Evolutionary conservation across 1,140 invertebrate genomes (phyloP), one percentile per base, ranked within the genome.

Genomic region (Lordiphosa mommai): DNA sequence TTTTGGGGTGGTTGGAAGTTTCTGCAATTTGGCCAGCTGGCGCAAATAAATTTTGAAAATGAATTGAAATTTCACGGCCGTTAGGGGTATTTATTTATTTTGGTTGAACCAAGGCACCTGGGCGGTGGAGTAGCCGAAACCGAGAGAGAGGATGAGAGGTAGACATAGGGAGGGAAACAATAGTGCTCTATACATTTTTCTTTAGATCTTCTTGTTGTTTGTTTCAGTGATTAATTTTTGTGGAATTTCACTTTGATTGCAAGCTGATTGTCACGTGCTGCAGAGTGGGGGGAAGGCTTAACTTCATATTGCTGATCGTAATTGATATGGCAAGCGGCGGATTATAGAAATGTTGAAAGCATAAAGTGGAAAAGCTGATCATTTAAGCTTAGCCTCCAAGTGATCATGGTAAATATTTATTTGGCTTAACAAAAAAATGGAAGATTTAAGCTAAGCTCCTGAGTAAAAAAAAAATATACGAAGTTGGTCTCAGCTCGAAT

Each of bases 131-230:
- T 40, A 52, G 49, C 30, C 37, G 46, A 20, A 68, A 67, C 65
- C 74, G 74, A 67, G 50, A 20, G 32, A 67, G 44, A 70, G 57
- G 55, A 72, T 76, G 72, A 84, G n/a, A n/a, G n/a, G n/a, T n/a
- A n/a, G n/a, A n/a, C n/a, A n/a, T n/a, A n/a, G 17, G 17, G 3
- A 20, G 17, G 17, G 2, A 20, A 20, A 20, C 20, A 23, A 23
- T 23, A 23, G 20, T 4, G 6, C 20, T 23, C 20, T 23, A 6
- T 6, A 23, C 4, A 23, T 23, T 77, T 77, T 72, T 55, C 64
- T 44, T 69, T 47, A 47, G 64, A 72, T 63, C 12, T 51, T 29
- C 32, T 40, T 6, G 41, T 13, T 71, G 66, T 82, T 80, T 74
- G 59, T 61, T 40, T 50, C 36, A 37, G 16, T 80, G 53, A 73